These are phyloP conservation scores for Epizoanthus rinbou DNA, from an alignment of 92 coral and sea anemone species.

Conservation along the genomic window DNA sequence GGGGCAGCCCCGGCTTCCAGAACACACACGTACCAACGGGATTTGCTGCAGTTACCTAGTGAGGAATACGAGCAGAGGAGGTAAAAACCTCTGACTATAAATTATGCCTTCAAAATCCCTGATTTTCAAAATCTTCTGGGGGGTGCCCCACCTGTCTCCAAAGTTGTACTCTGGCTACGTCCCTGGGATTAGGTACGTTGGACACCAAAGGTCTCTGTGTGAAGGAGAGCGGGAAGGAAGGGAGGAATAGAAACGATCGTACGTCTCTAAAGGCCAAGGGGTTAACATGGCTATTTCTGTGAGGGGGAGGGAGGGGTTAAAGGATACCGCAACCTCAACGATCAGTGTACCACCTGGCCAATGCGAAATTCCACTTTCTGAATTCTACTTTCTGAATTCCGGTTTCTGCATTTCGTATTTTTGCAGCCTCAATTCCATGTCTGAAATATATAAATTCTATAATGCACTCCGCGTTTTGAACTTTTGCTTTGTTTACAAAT, in stretches of 20 bases:
- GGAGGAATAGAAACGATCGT: no score
- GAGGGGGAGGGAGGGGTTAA: no score
- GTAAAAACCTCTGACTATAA: no score
- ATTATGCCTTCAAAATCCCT: no score
- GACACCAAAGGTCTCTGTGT: no score
- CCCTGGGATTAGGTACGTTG: no score
- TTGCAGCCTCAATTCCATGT: not conserved
- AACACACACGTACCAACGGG: conserved; percentile 68
- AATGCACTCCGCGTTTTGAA: not conserved
- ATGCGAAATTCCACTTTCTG: not conserved
- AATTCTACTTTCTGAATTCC: not conserved
- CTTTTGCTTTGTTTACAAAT: not conserved
- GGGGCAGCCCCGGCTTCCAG: conserved; percentile 69
- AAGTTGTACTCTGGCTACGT: no score
- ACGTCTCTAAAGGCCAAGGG: no score
- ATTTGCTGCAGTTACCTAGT: conserved; percentile 42
- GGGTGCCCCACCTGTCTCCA: no score
- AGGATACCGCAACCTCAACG: not conserved
- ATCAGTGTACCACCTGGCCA: conserved; percentile 6
- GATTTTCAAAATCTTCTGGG: not conserved
- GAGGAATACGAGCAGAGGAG: not conserved
- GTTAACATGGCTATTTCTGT: no score
- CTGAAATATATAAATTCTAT: not conserved
- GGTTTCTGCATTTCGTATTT: not conserved
- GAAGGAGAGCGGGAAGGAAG: no score